Base-by-base conservation (phyloP, 2,113 vertebrate species). In the Aphyosemion australe region DNA sequence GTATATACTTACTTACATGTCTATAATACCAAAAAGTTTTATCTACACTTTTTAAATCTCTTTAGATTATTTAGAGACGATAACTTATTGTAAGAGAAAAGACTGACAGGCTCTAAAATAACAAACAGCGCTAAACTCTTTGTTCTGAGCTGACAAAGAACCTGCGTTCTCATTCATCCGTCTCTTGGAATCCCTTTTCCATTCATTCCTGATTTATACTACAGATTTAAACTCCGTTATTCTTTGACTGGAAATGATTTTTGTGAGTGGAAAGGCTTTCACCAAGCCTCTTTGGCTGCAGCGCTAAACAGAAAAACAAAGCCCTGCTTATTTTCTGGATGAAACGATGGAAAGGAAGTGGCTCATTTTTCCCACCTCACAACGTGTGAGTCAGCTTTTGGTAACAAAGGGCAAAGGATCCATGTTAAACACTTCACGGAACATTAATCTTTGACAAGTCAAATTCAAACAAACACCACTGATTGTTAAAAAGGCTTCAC, bases 381-480 rank as follows among this genome's bases (percentile, higher is more conserved):
- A 31, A 26, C 8, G 32, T 4, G 26, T 54, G 69, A 79, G 60
- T 70, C 66, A 68, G 26, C 26, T 19, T 34, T 18, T 47, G 55
- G 57, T 58, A 61, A 72, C 56, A 74, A 66, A 59, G 2, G 12
- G 43, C 50, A 50, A 15, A 14, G 37, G 74, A 59, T 62, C 57
- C 45, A 50, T 43, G 55, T 69, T 68, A 64, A 80, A 76, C 52
- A 34, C 52, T 74, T 65, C 32, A 65, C 26, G 53, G 48, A 10
- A 26, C 56, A 67, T 73, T 78, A 43, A 69, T 59, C 42, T 62
- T 43, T 18, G 55, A 46, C 10, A 46, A 51, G 51, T 83, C 72
- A 58, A 52, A 55, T 65, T 71, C 71, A 26, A 79, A 79, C 50
- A 79, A 79, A 73, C 61, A 66, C 21, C 68, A 56, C 11, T 9